phyloP scores from a whole-genome alignment of 2,797 vertebrate species.

The Spondyliosoma cantharus region DNA sequence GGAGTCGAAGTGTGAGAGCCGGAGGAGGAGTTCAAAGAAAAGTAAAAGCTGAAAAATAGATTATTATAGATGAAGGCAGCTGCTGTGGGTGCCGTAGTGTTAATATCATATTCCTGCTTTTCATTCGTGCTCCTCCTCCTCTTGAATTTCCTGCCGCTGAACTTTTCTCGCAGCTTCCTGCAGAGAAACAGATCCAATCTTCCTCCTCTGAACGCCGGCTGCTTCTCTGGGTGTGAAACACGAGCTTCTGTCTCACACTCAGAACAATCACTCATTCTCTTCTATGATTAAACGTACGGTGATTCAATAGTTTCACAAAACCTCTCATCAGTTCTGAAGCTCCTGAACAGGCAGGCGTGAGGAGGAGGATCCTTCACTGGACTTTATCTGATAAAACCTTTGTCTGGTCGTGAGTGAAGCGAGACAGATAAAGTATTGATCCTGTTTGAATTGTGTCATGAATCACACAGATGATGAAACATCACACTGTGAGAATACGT shows the following conservation, averaged over 20 bases:
- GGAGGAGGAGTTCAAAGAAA: not conserved
- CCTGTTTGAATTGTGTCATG: too few relatives aligned
- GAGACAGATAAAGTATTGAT: too few relatives aligned
- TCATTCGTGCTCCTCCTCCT: not conserved
- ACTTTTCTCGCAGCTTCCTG: not conserved
- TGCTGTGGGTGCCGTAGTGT: not conserved
- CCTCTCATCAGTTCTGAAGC: slow-evolving; percentile 14
- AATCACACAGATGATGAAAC: too few relatives aligned
- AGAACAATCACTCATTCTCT: not conserved
- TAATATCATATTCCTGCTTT: too few relatives aligned
- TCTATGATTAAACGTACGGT: not conserved
- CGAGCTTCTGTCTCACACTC: not conserved
- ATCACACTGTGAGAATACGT: too few relatives aligned
- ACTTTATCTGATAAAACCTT: too few relatives aligned
- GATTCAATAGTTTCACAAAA: slow-evolving; percentile 12
- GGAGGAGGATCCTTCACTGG: not conserved
- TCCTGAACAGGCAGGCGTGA: not conserved
- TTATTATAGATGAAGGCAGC: not conserved
- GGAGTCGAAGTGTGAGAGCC: not conserved
- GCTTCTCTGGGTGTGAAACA: not conserved
- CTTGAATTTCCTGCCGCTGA: not conserved
- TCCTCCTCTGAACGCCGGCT: not conserved
- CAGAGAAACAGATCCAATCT: too few relatives aligned
- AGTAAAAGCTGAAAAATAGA: not conserved
- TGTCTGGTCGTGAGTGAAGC: too few relatives aligned